Evolutionary conservation across 2,888 invertebrate species (phyloP).

Genomic region (Drosophila cracens): DNA sequence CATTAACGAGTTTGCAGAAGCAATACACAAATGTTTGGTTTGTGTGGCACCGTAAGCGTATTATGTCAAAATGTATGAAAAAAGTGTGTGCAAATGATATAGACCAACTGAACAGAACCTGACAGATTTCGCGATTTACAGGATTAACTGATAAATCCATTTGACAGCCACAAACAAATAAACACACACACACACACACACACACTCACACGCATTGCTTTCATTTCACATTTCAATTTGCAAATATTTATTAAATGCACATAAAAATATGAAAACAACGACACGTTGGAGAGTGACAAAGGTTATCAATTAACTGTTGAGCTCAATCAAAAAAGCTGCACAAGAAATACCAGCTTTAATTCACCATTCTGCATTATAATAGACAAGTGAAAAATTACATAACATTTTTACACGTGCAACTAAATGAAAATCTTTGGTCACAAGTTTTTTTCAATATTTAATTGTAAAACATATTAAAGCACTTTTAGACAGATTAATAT

Average conservation of each 20-base stretch:
- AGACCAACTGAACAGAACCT: not conserved
- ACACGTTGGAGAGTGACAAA: conserved; percentile 1
- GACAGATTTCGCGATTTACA: conserved; percentile 52
- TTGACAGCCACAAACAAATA: conserved; percentile 40
- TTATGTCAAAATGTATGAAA: conserved; percentile 14
- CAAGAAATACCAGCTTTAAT: not conserved
- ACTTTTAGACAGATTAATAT: not conserved
- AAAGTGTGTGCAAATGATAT: conserved; percentile 21
- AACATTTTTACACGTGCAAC: not conserved
- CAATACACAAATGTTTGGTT: conserved; percentile 62
- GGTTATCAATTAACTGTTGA: conserved; percentile 21
- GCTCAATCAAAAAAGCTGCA: conserved; percentile 8
- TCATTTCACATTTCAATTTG: conserved; percentile 51
- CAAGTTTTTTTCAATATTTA: not conserved
- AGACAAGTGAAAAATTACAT: not conserved
- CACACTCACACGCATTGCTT: not conserved
- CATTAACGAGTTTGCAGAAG: conserved; percentile 2
- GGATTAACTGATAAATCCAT: conserved; percentile 59
- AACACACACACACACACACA: not conserved
- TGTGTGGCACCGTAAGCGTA: conserved; percentile 55
- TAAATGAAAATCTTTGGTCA: not conserved
- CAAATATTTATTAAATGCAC: conserved; percentile 51
- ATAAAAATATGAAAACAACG: conserved; percentile 24
- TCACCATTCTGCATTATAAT: not conserved
- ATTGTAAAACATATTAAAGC: not conserved